Evolutionary conservation across 2,797 vertebrate genomes (phyloP).

Genomic region (Gadopsis marmoratus): DNA sequence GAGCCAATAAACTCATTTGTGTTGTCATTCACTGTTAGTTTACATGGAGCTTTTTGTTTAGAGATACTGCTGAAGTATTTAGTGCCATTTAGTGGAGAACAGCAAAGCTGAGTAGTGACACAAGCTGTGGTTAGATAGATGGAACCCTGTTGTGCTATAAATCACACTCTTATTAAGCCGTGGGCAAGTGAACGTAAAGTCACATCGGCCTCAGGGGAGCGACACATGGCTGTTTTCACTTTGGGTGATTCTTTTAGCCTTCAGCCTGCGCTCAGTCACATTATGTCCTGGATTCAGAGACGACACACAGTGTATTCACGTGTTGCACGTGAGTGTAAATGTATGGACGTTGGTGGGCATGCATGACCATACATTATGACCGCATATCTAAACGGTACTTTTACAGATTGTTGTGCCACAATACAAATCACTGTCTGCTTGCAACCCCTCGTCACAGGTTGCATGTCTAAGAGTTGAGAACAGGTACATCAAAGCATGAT

Average conservation of each 20-base stretch:
- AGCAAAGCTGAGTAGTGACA: constrained; percentile 42
- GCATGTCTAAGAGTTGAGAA: background rate
- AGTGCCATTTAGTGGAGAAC: constrained; percentile 45
- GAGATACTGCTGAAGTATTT: constrained; percentile 41
- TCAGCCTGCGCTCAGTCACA: constrained; percentile 18
- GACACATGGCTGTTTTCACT: constrained; percentile 50
- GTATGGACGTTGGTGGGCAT: background rate
- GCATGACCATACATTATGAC: background rate
- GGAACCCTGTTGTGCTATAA: constrained; percentile 62
- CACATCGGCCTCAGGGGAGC: constrained; percentile 48
- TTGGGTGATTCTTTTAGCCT: constrained; percentile 32
- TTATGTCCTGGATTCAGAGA: constrained; percentile 27
- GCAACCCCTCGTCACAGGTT: background rate
- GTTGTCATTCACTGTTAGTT: background rate
- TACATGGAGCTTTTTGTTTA: background rate
- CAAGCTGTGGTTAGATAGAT: constrained; percentile 57
- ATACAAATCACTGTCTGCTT: background rate
- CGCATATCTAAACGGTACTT: too few species aligned
- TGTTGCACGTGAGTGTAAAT: background rate
- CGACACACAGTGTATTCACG: background rate
- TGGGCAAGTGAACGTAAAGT: constrained; percentile 67
- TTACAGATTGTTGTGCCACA: background rate
- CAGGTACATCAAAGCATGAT: background rate
- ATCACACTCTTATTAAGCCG: constrained; percentile 75
- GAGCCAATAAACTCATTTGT: constrained; percentile 9